Evolutionary conservation across 92 coral and sea anemone genomes (phyloP).

Genomic region (Nematostella vectensis): DNA sequence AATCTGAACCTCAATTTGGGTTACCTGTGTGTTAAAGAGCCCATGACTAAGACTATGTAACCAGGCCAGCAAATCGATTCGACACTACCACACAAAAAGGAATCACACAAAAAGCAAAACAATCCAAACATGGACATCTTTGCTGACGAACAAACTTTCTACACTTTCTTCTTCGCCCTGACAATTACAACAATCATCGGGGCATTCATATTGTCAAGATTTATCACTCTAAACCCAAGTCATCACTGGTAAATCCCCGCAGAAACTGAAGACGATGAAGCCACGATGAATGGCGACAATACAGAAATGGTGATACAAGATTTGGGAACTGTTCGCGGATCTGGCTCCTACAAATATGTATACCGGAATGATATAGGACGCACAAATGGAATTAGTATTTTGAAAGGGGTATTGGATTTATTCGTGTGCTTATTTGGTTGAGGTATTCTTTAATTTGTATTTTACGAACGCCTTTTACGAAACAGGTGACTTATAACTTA

Average conservation of each 20-base stretch:
- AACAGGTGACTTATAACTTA: no score
- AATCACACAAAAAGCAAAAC: neutral
- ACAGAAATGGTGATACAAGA: no score
- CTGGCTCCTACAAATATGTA: neutral
- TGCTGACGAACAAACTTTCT: slow-evolving; percentile 77
- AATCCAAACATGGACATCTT: slow-evolving; percentile 16
- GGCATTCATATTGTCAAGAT: slow-evolving; percentile 70
- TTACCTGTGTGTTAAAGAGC: no score
- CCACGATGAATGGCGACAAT: no score
- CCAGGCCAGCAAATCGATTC: no score
- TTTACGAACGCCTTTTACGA: no score
- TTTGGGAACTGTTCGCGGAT: slow-evolving; percentile 8
- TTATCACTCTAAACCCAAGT: slow-evolving; percentile 77
- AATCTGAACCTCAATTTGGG: no score
- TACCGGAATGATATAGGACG: neutral
- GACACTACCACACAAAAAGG: no score
- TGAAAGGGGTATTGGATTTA: no score
- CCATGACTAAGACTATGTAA: no score
- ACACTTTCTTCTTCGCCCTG: slow-evolving; percentile 67
- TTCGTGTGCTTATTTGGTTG: no score
- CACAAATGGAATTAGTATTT: neutral
- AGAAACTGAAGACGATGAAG: neutral
- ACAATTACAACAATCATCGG: slow-evolving; percentile 63
- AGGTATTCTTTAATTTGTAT: no score
- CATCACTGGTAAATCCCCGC: slow-evolving; percentile 50